phyloP scores from a whole-genome alignment of 2,888 invertebrate species.

The Corbicula japonica region DNA sequence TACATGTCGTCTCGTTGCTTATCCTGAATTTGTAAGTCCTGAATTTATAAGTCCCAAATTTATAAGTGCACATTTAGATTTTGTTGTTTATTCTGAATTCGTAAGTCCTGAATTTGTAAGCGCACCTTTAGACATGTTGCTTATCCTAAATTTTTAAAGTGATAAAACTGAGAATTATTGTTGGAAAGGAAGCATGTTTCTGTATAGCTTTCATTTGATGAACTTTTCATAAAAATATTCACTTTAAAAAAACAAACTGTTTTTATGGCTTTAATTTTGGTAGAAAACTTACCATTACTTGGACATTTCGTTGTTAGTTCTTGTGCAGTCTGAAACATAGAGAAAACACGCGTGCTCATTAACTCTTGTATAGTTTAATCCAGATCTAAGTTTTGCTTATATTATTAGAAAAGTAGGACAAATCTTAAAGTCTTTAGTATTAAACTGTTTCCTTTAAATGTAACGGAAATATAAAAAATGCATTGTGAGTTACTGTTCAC shows the following conservation, averaged over 20 bases:
- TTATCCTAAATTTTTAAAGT: background rate
- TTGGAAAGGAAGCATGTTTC: background rate
- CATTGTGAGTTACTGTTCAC: no score
- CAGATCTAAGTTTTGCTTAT: background rate
- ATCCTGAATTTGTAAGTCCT: background rate
- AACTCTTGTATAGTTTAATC: no score
- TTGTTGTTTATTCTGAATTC: no score
- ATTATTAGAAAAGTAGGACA: background rate
- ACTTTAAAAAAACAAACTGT: background rate
- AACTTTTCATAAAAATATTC: background rate
- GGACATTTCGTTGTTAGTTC: constrained; percentile 51
- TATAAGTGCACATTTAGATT: no score
- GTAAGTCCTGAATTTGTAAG: background rate
- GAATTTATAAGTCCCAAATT: no score
- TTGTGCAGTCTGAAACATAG: constrained; percentile 55
- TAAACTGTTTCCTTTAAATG: background rate
- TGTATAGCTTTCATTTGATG: background rate
- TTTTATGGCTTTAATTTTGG: background rate
- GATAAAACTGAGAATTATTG: background rate
- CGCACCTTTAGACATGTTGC: no score
- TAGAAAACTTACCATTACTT: constrained; percentile 33
- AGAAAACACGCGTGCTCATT: background rate
- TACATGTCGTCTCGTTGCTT: no score
- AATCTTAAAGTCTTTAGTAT: background rate
- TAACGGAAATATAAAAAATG: background rate